These are phyloP conservation scores for Paracanthobrama guichenoti DNA, from an alignment of 2,113 vertebrate species.

Conservation along the genomic window DNA sequence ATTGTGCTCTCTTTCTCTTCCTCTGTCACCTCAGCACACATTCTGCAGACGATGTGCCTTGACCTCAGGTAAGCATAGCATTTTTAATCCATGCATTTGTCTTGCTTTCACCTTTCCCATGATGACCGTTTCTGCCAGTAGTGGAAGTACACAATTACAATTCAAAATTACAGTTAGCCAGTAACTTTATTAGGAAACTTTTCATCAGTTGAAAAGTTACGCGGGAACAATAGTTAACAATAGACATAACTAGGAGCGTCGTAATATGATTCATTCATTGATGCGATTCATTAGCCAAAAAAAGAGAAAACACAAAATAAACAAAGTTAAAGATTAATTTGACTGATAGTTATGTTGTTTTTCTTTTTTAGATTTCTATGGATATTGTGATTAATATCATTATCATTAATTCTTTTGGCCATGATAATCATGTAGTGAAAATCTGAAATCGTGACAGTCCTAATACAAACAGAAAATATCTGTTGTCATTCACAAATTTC, in stretches of 20 bases:
- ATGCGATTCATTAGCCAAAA: not conserved
- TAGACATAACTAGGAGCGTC: too few relatives aligned
- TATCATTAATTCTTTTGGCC: not conserved
- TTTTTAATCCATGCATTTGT: conserved; percentile 12
- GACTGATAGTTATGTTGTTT: not conserved
- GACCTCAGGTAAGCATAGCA: conserved; percentile 85
- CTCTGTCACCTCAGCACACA: conserved; percentile 83
- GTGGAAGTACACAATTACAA: not conserved
- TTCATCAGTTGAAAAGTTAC: too few relatives aligned
- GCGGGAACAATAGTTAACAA: too few relatives aligned
- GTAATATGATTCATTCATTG: too few relatives aligned
- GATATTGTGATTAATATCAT: not conserved
- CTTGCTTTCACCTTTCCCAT: conserved; percentile 5
- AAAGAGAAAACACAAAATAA: not conserved
- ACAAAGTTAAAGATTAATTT: not conserved
- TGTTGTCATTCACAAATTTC: not conserved
- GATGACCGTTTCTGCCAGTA: not conserved
- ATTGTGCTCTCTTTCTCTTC: conserved; percentile 10
- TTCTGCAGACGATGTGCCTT: conserved; percentile 98
- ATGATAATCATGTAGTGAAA: not conserved
- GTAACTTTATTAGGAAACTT: too few relatives aligned
- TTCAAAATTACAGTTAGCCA: too few relatives aligned
- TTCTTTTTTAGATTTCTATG: not conserved
- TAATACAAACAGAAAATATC: not conserved
- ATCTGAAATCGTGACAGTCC: not conserved